Base-by-base conservation (phyloP, 2,797 vertebrate genomes). In the Chiroxiphia lanceolata region DNA sequence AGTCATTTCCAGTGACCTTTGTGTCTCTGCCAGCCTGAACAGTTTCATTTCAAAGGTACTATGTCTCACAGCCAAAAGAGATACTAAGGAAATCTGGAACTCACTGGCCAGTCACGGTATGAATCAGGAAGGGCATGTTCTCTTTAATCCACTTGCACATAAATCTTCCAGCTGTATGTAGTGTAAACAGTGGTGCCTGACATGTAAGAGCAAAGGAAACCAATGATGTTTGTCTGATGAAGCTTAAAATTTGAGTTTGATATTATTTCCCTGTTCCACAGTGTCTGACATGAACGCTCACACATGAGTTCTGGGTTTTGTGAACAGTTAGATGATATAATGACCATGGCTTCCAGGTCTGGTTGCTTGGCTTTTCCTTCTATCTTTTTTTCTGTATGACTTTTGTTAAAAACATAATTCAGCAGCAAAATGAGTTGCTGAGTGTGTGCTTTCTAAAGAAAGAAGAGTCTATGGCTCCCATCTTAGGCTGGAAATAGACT, bases 41-140 rank as follows among this genome's bases (percentile, higher is more conserved):
- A 64, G 38, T 59, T 93, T 93, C 25, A 29, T 78, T 93, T 60
- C 44, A 27, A 72, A 71, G 18, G 23, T 56, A 60, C 15, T 10
- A 10, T 71, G 36, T 86, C 60, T 81, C 34, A 45, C 34, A 75
- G 33, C 26, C 42, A 38, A 61, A 67, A 48, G 53, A 67, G 25
- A 15, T 40, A 17, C 10, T 50, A 33, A 20, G 36, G 51, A 88
- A 64, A 33, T 29, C 40, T 70, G 27, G 14, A 14, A 44, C 47
- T 61, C 21, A 31, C 23, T 70, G 31, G 10, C 15, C 0, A 0
- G 14, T 74, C 56, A 23, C 0, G 0, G n/a, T 26, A 31, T 2
- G 3, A 74, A 38, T 15, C 22, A 38, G 25, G 25, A 91, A 72
- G 38, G 7, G 3, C 61, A 23, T 54, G 22, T 44, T 79, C 34